Percentiles rank a stretch among this genome's conserved stretches.
Evolutionary conservation across 2,113 vertebrate genomes (phyloP).

Genomic region (Festucalex cinctus): DNA sequence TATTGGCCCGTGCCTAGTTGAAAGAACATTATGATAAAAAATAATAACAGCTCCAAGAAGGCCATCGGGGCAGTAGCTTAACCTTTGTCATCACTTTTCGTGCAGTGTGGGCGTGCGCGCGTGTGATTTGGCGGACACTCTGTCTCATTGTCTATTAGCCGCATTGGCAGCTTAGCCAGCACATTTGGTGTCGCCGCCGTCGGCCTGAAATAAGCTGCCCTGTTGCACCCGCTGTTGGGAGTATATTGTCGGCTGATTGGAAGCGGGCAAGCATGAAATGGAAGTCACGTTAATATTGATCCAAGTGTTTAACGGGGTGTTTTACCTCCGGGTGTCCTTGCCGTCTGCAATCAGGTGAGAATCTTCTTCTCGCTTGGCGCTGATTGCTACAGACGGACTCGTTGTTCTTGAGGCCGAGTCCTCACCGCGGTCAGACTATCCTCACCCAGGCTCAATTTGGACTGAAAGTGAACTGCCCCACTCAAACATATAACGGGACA

Average conservation of each 20-base stretch:
- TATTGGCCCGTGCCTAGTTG: no score
- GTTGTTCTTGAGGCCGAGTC: constrained; percentile 49
- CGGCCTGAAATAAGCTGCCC: constrained; percentile 84
- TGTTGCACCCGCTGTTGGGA: constrained; percentile 81
- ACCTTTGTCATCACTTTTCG: constrained; percentile 17
- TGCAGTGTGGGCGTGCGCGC: neutral
- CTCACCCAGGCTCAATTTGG: neutral
- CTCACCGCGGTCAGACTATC: neutral
- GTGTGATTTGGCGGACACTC: constrained; percentile 63
- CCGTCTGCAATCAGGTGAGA: constrained; percentile 79
- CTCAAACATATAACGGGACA: neutral
- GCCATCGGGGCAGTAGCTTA: neutral
- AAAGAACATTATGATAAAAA: no score
- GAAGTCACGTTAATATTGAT: constrained; percentile 98
- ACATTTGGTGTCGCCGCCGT: constrained; percentile 79
- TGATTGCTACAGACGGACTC: constrained; percentile 51
- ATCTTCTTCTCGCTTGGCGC: constrained; percentile 64
- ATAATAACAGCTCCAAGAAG: no score
- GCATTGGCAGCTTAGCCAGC: constrained; percentile 90
- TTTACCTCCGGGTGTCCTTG: constrained; percentile 90
- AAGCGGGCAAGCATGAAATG: constrained; percentile 99
- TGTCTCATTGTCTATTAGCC: constrained; percentile 86
- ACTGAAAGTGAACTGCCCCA: neutral
- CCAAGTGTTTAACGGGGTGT: constrained; percentile 86
- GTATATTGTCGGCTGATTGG: constrained; percentile 93